A percentile compares a stretch with the other conserved stretches of the same genome.
These are phyloP conservation scores for Nebria ingens DNA, from an alignment of 1,140 invertebrate species.

Conservation along the genomic window DNA sequence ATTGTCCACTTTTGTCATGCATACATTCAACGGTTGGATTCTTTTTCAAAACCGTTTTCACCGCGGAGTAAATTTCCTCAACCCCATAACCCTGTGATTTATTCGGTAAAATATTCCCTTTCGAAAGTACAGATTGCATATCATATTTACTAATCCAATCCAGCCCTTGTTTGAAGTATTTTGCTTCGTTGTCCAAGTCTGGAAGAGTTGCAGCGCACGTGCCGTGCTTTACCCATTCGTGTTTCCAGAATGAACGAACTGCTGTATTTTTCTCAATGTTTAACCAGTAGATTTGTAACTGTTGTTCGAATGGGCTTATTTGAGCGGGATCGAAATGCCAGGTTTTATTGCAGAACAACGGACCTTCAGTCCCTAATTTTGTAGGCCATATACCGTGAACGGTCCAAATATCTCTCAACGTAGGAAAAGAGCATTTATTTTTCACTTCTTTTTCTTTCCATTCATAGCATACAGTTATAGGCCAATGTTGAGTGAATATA, in stretches of 20 bases:
- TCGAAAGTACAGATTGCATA: slow-evolving; percentile 48
- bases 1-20: slow-evolving; percentile 43
- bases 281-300: slow-evolving; percentile 58
- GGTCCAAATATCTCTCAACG: slow-evolving; percentile 52
- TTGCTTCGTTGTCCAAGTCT: slow-evolving; percentile 51
- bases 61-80: slow-evolving; percentile 43
- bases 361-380: slow-evolving; percentile 51
- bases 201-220: slow-evolving; percentile 58
- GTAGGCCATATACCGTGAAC: slow-evolving; percentile 80
- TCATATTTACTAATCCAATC: slow-evolving; percentile 50
- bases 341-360: slow-evolving; percentile 55
- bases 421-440: slow-evolving; percentile 53
- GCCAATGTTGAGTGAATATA: slow-evolving; percentile 75
- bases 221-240: slow-evolving; percentile 80
- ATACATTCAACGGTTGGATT: slow-evolving; percentile 53
- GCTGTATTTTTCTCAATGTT: slow-evolving; percentile 54
- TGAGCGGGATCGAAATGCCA: slow-evolving; percentile 50
- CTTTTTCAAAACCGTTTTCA: slow-evolving; percentile 43
- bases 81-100: slow-evolving; percentile 43
- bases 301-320: slow-evolving; percentile 45
- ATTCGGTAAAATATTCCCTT: slow-evolving; percentile 46
- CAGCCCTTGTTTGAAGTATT: slow-evolving; percentile 63
- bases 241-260: slow-evolving; percentile 58
- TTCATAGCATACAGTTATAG: slow-evolving; percentile 57
- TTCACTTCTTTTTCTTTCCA: slow-evolving; percentile 50